These are phyloP conservation scores for Pogonognathellus flavescens DNA, from an alignment of 1,140 invertebrate species.

Conservation along the genomic window DNA sequence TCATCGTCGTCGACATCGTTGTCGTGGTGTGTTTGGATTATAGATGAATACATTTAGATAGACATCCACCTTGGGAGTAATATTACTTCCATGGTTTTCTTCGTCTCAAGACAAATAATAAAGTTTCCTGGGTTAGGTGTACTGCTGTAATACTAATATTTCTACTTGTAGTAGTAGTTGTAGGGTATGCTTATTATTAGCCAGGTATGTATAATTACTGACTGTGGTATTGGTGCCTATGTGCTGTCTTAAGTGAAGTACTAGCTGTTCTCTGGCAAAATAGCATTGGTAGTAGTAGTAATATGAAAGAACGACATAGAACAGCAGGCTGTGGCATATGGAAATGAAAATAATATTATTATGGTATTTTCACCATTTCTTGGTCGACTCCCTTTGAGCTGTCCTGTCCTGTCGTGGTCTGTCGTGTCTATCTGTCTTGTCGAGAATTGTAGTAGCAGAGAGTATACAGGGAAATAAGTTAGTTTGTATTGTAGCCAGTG, in stretches of 20 bases:
- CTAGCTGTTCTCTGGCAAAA: no score
- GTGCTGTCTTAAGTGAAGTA: no score
- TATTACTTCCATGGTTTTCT: not conserved
- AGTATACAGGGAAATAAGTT: no score
- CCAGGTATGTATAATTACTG: no score
- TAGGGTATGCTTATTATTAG: no score
- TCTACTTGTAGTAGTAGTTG: no score
- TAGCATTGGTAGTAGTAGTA: no score
- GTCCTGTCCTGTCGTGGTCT: constrained; percentile 41
- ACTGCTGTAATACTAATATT: not conserved
- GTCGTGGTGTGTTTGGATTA: constrained; percentile 7
- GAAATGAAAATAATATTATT: not conserved
- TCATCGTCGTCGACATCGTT: no score
- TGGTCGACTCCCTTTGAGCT: not conserved
- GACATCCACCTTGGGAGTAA: not conserved
- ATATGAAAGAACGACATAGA: not conserved
- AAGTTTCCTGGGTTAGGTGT: constrained; percentile 3
- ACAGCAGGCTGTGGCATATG: not conserved
- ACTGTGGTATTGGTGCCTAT: no score
- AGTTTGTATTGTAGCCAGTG: not conserved
- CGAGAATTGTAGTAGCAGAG: not conserved
- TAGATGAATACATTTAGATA: constrained; percentile 22
- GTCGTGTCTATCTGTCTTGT: constrained; percentile 31
- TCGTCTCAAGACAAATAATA: constrained; percentile 39
- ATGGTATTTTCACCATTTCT: no score